Evolutionary conservation across 2,797 vertebrate genomes (phyloP).

Genomic region (Ceryle rudis): DNA sequence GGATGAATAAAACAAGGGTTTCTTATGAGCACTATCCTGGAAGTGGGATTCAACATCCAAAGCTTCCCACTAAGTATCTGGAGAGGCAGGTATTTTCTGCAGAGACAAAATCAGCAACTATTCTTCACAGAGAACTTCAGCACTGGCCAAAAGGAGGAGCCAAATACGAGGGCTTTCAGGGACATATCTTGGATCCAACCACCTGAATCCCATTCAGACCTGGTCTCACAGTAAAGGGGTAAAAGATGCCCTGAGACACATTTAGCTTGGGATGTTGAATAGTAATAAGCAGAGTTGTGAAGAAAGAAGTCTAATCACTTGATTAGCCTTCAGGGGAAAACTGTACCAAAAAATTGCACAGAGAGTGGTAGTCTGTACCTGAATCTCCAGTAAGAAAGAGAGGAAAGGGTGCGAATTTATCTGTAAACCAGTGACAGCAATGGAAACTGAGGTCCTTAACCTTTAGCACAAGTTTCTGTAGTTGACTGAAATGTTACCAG

Average conservation of each 20-base stretch:
- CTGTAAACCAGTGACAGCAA: not conserved
- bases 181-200: not conserved
- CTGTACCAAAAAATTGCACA: not conserved
- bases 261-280: not conserved
- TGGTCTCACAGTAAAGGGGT: not conserved
- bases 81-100: not conserved
- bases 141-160: not conserved
- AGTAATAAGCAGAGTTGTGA: not conserved
- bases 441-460: not conserved
- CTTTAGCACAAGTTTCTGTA: not conserved
- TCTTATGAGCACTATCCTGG: not conserved
- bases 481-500: not conserved
- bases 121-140: not conserved
- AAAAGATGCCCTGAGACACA: not conserved
- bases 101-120: not conserved
- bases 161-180: not conserved
- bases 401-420: not conserved
- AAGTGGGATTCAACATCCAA: not conserved
- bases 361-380: not conserved
- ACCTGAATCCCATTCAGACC: not conserved
- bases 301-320: not conserved
- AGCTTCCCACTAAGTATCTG: not conserved
- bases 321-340: not conserved
- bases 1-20: not conserved
- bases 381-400: not conserved